A percentile compares a stretch with the other conserved stretches of the same genome.
Evolutionary conservation across 2,888 invertebrate species (phyloP).

Genomic region (Bimastos eiseni): DNA sequence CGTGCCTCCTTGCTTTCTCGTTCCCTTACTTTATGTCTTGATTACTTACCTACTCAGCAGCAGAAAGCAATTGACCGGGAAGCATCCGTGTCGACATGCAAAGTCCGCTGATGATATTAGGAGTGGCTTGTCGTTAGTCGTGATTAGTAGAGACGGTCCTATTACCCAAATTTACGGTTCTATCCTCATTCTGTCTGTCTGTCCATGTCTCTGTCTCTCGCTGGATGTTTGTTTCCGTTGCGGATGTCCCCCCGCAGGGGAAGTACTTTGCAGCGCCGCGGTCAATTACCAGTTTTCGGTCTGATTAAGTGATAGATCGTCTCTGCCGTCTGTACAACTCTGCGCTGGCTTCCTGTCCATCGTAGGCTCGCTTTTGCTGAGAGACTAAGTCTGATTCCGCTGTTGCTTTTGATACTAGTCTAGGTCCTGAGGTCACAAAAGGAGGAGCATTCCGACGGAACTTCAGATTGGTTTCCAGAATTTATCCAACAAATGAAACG

Average conservation of each 20-base stretch:
- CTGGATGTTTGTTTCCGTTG: not conserved
- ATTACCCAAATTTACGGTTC: not conserved
- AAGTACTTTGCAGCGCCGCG: not conserved
- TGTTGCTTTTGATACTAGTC: not conserved
- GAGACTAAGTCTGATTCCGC: not conserved
- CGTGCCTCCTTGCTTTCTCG: not conserved
- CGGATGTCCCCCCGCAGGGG: not conserved
- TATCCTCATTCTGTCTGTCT: not conserved
- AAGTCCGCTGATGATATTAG: not conserved
- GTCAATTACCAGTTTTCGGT: conserved; percentile 13
- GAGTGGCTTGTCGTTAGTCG: not conserved
- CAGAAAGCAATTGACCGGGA: not conserved
- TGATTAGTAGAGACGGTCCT: not conserved
- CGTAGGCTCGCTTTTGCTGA: not conserved
- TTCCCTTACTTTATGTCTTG: not conserved
- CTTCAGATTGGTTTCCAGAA: not conserved
- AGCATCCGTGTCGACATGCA: not conserved
- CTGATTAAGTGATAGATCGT: conserved; percentile 13
- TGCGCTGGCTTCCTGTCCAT: not conserved
- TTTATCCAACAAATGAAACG: not conserved
- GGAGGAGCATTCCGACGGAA: not conserved
- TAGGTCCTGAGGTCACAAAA: not conserved
- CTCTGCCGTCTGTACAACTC: not conserved
- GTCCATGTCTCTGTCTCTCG: not conserved
- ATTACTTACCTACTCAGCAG: not conserved